These are phyloP conservation scores for Anthrax anthrax DNA, from an alignment of 2,888 invertebrate genomes.

Conservation along the genomic window DNA sequence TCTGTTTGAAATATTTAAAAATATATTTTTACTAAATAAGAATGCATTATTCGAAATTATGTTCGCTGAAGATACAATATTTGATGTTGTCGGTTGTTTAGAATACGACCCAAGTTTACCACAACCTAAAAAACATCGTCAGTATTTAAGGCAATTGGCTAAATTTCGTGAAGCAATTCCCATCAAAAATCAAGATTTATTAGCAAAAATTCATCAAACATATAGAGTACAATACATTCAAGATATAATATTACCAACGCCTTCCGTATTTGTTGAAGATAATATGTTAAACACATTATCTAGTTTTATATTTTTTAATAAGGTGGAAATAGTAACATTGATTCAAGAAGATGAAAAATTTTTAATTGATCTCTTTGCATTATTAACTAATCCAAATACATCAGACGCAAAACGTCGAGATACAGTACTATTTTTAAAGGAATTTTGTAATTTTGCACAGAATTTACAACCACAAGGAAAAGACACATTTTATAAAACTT, in stretches of 20 bases:
- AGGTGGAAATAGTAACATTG: slow-evolving; percentile 96
- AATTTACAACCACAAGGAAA: slow-evolving; percentile 94
- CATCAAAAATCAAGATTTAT: slow-evolving; percentile 84
- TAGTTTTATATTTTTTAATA: slow-evolving; percentile 99
- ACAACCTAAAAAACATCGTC: slow-evolving; percentile 83
- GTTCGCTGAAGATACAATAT: slow-evolving; percentile 93
- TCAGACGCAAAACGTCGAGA: slow-evolving; percentile 76
- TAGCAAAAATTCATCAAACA: slow-evolving; percentile 98
- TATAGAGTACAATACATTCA: slow-evolving; percentile 99
- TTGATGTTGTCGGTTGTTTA: slow-evolving; percentile 95
- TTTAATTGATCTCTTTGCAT: slow-evolving; percentile 83
- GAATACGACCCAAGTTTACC: slow-evolving; percentile 90
- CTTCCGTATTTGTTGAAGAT: slow-evolving; percentile 98
- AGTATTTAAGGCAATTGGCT: slow-evolving; percentile 85
- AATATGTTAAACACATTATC: slow-evolving; percentile 94
- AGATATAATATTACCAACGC: slow-evolving; percentile 96
- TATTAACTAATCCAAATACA: slow-evolving; percentile 80
- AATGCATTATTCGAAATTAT: slow-evolving; percentile 93
- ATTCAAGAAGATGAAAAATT: slow-evolving; percentile 97
- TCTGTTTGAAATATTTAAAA: slow-evolving; percentile 95
- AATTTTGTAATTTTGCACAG: slow-evolving; percentile 98
- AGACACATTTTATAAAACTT: slow-evolving; percentile 92
- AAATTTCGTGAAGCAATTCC: slow-evolving; percentile 89
- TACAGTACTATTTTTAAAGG: slow-evolving; percentile 92
- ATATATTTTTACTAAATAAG: slow-evolving; percentile 95